Conservation (phyloP, 1,140 invertebrate genomes). For the Trachelipus rathkii region DNA sequence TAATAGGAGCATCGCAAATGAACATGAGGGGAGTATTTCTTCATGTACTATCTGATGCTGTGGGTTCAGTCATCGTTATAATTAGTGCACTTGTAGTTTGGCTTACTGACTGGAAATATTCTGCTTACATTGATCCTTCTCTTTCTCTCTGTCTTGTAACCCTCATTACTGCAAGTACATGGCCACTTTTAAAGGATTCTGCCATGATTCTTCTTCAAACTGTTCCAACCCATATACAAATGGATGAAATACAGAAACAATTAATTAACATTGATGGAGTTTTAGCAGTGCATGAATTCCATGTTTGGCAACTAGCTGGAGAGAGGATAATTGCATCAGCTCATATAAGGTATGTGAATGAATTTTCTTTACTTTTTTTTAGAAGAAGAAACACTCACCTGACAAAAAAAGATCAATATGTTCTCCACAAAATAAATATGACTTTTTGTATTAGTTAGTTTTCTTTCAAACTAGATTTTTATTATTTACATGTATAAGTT, state of each 20-base stretch:
- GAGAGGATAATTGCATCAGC: slow-evolving; percentile 89
- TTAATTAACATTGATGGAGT: slow-evolving; percentile 83
- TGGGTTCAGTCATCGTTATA: slow-evolving; percentile 86
- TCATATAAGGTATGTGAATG: slow-evolving; percentile 63
- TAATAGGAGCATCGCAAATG: slow-evolving; percentile 66
- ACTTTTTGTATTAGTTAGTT: no score
- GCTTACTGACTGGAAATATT: slow-evolving; percentile 72
- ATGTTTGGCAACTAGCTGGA: slow-evolving; percentile 88
- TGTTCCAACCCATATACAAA: slow-evolving; percentile 81
- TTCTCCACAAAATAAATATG: no score
- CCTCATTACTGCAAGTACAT: slow-evolving; percentile 75
- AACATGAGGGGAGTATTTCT: slow-evolving; percentile 98
- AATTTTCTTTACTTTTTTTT: no score
- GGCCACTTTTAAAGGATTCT: slow-evolving; percentile 80
- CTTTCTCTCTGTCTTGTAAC: slow-evolving; percentile 78
- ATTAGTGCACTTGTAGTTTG: slow-evolving; percentile 85
- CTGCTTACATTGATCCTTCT: slow-evolving; percentile 85
- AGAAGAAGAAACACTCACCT: no score
- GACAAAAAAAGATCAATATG: no score
- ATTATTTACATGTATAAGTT: no score
- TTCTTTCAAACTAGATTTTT: no score
- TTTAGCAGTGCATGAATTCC: slow-evolving; percentile 87
- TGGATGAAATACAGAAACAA: slow-evolving; percentile 66
- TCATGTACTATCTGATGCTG: slow-evolving; percentile 92
- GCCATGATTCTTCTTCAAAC: slow-evolving; percentile 85